Evolutionary conservation across 37 sponge, comb jelly and placozoan species (phyloP), one percentile per base, ranked within the genome.

Genomic region (Mnemiopsis leidyi): DNA sequence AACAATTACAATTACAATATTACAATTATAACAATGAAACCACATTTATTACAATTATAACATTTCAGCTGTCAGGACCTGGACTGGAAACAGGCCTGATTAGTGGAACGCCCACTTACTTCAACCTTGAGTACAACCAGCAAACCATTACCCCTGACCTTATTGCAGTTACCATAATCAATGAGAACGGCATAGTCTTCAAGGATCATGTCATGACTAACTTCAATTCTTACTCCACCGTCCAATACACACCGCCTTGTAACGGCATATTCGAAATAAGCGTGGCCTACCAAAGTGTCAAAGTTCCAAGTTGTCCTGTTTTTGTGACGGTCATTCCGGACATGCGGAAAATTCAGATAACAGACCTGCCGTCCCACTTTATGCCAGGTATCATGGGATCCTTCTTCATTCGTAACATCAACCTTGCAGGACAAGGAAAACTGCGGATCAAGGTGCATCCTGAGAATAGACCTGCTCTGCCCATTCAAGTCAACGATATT

Each of bases 291-390:
- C 7, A 71, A 28, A 24, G 75, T 71, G 75, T 71, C 75, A 71
- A 71, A 28, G 75, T 71, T 13, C 75, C 75, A 23, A 28, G 75
- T 5, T 71, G 75, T 24, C 75, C 75, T n/a, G 75, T 71, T 29
- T 71, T 71, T 71, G 75, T 71, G 75, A 71, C 75, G 26, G 75
- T 71, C 23, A 71, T 71, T 24, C 75, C 75, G 5, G 75, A 71
- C 30, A 71, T 71, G 75, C 75, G 20, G 20, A n/a, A 71, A 24
- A 71, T 71, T 28, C 30, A n/a, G 3, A 71, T 71, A 5, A 71
- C 75, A 29, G 75, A 71, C 20, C 75, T 71, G 75, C 75, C 75
- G 3, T 71, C 75, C 23, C 75, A 71, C 20, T 71, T 29, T 24
- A n/a, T 71, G 30, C 75, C 75, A 7, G 75, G 75, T n/a, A 71